Evolutionary conservation across 2,113 vertebrate genomes (phyloP).

Genomic region (Octodon degus): DNA sequence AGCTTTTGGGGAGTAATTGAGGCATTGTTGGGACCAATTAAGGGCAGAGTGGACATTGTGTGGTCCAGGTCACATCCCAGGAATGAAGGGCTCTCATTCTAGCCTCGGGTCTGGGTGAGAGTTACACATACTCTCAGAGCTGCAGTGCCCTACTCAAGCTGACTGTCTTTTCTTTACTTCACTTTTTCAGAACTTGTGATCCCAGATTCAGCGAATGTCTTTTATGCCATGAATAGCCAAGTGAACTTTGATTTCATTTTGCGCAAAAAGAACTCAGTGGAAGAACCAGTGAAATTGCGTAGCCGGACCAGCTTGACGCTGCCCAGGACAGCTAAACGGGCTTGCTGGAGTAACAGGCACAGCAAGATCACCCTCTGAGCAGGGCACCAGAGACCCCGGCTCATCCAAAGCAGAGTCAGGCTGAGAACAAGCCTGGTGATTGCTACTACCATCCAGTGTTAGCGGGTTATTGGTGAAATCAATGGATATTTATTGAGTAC

Average conservation of each 20-base stretch:
- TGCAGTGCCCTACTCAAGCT: neutral
- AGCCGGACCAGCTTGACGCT: constrained; percentile 89
- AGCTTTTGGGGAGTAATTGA: neutral
- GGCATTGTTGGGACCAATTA: neutral
- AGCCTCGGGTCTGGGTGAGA: neutral
- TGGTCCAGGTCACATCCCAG: neutral
- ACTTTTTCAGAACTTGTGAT: constrained; percentile 92
- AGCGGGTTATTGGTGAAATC: neutral
- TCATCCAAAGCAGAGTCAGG: neutral
- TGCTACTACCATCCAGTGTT: neutral
- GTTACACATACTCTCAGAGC: neutral
- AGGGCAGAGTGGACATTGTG: neutral
- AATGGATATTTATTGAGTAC: neutral
- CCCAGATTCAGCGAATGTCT: constrained; percentile 94
- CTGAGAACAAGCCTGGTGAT: neutral
- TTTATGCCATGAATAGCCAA: constrained; percentile 97
- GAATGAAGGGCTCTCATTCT: neutral
- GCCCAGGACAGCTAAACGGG: constrained; percentile 87
- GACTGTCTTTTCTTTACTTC: neutral
- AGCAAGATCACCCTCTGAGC: constrained; percentile 91
- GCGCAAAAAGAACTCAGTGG: constrained; percentile 86
- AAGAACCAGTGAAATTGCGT: constrained; percentile 85
- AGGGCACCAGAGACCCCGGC: neutral
- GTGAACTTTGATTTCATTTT: constrained; percentile 95
- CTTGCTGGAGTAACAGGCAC: constrained; percentile 88